Evolutionary conservation across 2,113 vertebrate species (phyloP).

Genomic region (Rhea pennata): DNA sequence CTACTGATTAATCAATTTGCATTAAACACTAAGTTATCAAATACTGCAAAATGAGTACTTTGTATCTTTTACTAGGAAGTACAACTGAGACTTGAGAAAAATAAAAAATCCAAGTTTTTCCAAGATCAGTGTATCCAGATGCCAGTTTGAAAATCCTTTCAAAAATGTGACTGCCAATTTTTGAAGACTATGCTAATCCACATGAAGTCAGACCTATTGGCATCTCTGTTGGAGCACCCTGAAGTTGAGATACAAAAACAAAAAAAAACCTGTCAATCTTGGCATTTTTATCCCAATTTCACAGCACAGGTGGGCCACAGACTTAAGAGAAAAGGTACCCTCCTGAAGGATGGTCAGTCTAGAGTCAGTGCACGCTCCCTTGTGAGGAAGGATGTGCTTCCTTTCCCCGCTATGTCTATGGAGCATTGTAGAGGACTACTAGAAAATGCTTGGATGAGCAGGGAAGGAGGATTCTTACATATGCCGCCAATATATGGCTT

Average conservation of each 20-base stretch:
- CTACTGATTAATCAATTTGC: neutral
- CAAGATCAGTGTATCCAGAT: neutral
- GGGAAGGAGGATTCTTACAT: neutral
- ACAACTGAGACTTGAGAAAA: neutral
- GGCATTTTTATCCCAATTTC: neutral
- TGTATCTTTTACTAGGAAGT: neutral
- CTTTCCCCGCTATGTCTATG: neutral
- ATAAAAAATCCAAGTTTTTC: neutral
- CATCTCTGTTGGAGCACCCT: neutral
- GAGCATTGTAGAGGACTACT: accelerated
- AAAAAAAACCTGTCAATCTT: neutral
- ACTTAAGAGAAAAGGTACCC: neutral
- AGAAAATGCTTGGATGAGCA: accelerated
- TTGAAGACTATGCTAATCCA: neutral
- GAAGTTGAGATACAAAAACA: neutral
- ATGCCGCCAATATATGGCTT: accelerated
- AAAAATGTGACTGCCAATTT: neutral
- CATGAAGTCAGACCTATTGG: neutral
- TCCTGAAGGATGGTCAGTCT: accelerated
- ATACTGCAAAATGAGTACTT: accelerated
- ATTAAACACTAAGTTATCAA: neutral
- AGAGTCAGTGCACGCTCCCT: accelerated
- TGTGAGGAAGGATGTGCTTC: accelerated
- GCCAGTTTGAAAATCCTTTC: neutral
- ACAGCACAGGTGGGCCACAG: neutral